Percentiles rank a stretch among this genome's conserved stretches.
These are phyloP conservation scores for Gryllus bimaculatus DNA, from an alignment of 1,140 invertebrate genomes.

Conservation along the genomic window DNA sequence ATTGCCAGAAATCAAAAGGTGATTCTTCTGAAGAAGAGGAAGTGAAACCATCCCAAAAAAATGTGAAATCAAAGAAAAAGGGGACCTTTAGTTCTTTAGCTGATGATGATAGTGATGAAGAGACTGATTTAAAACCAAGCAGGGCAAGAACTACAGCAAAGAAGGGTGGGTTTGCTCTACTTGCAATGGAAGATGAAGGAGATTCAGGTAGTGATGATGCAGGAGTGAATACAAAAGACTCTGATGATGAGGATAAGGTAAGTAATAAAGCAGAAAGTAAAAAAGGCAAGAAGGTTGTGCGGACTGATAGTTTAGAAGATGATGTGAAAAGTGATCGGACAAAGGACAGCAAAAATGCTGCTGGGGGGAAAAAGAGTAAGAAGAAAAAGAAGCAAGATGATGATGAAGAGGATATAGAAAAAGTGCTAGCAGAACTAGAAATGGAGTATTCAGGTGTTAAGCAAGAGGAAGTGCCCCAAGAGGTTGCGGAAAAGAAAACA, in stretches of 20 bases:
- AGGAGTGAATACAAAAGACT: slow-evolving; percentile 19
- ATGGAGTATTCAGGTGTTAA: slow-evolving; percentile 61
- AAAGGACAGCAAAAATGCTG: slow-evolving; percentile 19
- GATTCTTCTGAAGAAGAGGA: slow-evolving; percentile 22
- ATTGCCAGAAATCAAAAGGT: neutral
- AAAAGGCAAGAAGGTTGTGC: slow-evolving; percentile 24
- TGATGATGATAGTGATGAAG: slow-evolving; percentile 29
- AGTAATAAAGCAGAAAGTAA: slow-evolving; percentile 18
- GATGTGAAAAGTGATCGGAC: slow-evolving; percentile 16
- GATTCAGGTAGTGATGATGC: slow-evolving; percentile 23
- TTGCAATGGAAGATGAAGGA: slow-evolving; percentile 35
- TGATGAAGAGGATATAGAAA: slow-evolving; percentile 37
- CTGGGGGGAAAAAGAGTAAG: slow-evolving; percentile 28
- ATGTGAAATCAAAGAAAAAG: slow-evolving; percentile 31
- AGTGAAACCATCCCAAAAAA: slow-evolving; percentile 28
- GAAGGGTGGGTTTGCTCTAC: slow-evolving; percentile 31
- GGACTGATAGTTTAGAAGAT: slow-evolving; percentile 22
- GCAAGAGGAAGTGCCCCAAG: slow-evolving; percentile 30
- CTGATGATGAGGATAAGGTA: slow-evolving; percentile 17
- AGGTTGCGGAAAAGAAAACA: slow-evolving; percentile 22
- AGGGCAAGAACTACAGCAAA: slow-evolving; percentile 25
- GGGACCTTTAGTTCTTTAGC: slow-evolving; percentile 32
- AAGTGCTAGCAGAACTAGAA: slow-evolving; percentile 69
- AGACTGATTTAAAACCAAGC: slow-evolving; percentile 28
- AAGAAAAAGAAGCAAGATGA: slow-evolving; percentile 31